phyloP scores from a whole-genome alignment of 2,888 invertebrate species.

The Lysandra coridon region DNA sequence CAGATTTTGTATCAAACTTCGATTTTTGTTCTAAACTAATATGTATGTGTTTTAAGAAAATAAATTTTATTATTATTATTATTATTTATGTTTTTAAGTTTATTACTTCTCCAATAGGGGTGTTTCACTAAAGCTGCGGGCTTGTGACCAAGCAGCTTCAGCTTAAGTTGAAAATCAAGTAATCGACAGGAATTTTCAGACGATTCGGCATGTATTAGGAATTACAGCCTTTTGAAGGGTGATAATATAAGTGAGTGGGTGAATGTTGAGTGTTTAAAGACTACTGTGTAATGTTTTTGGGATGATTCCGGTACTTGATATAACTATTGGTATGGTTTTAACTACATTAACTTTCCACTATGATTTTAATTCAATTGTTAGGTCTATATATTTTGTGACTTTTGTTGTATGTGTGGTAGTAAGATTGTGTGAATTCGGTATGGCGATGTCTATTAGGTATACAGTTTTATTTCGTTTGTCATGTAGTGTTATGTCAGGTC shows the following conservation, averaged over 20 bases:
- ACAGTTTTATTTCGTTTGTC: too few relatives aligned
- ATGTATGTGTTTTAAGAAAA: too few relatives aligned
- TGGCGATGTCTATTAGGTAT: not conserved
- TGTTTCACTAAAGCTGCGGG: not conserved
- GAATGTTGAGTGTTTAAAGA: not conserved
- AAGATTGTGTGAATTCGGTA: not conserved
- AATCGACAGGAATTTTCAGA: too few relatives aligned
- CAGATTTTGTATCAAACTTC: too few relatives aligned
- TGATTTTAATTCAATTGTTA: not conserved
- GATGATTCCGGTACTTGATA: not conserved
- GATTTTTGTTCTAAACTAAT: too few relatives aligned
- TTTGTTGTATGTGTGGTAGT: not conserved
- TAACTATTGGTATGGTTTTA: not conserved
- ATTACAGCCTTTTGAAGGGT: not conserved
- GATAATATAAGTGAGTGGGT: too few relatives aligned
- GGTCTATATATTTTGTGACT: not conserved
- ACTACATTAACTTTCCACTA: not conserved
- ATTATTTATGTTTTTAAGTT: too few relatives aligned
- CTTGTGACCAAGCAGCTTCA: too few relatives aligned
- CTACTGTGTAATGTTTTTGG: not conserved
- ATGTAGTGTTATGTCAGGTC: too few relatives aligned
- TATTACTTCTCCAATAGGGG: too few relatives aligned
- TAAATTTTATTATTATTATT: too few relatives aligned
- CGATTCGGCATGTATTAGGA: not conserved
- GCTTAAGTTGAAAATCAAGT: too few relatives aligned